Percentiles rank a stretch among this genome's conserved stretches.
Conservation (phyloP, 2,888 invertebrate genomes). For the Diploptera punctata region DNA sequence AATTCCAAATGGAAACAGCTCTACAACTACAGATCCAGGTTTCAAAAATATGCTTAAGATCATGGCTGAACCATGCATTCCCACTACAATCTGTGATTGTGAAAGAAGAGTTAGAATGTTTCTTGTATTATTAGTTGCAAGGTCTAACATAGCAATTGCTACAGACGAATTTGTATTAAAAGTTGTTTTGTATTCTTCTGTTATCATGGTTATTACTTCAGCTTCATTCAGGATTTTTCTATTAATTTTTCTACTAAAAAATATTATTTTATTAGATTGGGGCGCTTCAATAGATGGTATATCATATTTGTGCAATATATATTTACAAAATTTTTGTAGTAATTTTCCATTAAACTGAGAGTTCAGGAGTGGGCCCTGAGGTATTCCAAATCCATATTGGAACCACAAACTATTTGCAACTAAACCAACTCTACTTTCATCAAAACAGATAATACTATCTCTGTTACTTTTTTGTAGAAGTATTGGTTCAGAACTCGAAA, state of each 20-base stretch:
- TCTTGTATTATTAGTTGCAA: slow-evolving; percentile 42
- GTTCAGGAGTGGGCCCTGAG: slow-evolving; percentile 53
- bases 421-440: slow-evolving; percentile 53
- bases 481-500: slow-evolving; percentile 49
- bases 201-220: slow-evolving; percentile 50
- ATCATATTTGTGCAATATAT: slow-evolving; percentile 44
- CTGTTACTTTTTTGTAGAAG: slow-evolving; percentile 42
- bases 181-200: slow-evolving; percentile 30
- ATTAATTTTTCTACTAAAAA: slow-evolving; percentile 51
- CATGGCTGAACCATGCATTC: slow-evolving; percentile 55
- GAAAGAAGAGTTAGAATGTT: slow-evolving; percentile 40
- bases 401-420: slow-evolving; percentile 55
- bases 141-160: slow-evolving; percentile 39
- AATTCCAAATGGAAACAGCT: slow-evolving; percentile 60
- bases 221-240: slow-evolving; percentile 57
- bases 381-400: slow-evolving; percentile 57
- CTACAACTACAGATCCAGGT: slow-evolving; percentile 53
- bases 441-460: slow-evolving; percentile 52
- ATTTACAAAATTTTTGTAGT: slow-evolving; percentile 46
- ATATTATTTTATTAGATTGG: slow-evolving; percentile 34
- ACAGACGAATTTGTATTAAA: slow-evolving; percentile 12
- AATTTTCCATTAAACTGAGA: slow-evolving; percentile 44
- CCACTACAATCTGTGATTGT: slow-evolving; percentile 44
- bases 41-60: slow-evolving; percentile 54
- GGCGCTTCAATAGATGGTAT: slow-evolving; percentile 15